Conservation (phyloP, 2,797 vertebrate species). For the Margarornis squamiger region DNA sequence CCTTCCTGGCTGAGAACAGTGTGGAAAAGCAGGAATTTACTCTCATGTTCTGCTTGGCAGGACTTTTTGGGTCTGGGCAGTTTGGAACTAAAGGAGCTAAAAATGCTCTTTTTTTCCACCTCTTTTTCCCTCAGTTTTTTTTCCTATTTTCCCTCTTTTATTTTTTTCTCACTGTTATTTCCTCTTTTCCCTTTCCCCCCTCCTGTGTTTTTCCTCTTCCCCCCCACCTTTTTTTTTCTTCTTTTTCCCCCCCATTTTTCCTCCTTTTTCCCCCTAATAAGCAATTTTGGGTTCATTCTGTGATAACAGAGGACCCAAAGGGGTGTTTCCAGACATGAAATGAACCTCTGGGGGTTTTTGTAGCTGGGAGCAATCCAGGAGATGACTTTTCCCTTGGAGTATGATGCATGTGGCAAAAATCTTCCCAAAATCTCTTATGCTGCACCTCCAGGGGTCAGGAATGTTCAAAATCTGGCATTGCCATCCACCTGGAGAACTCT, state of each 20-base stretch:
- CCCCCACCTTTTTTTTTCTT: not conserved
- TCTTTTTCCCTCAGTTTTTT: not conserved
- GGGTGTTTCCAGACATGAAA: not conserved
- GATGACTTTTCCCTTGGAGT: fast-evolving
- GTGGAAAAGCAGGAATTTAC: not conserved
- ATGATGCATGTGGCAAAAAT: not conserved
- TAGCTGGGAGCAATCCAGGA: not conserved
- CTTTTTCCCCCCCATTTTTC: not conserved
- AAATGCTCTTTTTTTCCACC: not conserved
- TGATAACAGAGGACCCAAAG: not conserved
- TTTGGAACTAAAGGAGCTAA: not conserved
- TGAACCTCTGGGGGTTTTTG: not conserved
- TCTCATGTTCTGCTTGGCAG: not conserved
- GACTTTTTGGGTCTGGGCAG: not conserved
- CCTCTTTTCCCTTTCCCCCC: not conserved
- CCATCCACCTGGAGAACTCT: not conserved
- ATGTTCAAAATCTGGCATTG: not conserved
- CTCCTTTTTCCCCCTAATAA: not conserved
- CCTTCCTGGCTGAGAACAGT: not conserved
- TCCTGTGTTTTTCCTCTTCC: not conserved
- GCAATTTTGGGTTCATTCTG: not conserved
- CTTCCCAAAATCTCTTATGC: not conserved
- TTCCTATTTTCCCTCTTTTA: not conserved
- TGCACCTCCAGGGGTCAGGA: not conserved
- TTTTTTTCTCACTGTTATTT: not conserved